A percentile compares a stretch with the other conserved stretches of the same genome.
These are phyloP conservation scores for Disparrhopalites patrizii DNA, from an alignment of 2,888 invertebrate species.

Conservation along the genomic window DNA sequence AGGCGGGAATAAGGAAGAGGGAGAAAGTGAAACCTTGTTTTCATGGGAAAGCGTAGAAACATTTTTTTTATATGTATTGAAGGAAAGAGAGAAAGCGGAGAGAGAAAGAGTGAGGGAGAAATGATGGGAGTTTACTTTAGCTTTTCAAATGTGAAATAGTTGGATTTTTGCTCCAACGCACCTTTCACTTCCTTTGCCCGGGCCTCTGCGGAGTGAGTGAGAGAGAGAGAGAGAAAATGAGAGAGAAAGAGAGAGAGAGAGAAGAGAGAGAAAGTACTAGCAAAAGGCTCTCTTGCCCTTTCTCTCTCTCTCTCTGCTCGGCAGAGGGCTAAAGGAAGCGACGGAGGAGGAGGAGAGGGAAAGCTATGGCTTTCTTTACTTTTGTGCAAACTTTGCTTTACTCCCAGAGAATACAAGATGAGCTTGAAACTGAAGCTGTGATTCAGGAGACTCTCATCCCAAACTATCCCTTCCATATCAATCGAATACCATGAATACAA, in stretches of 20 bases:
- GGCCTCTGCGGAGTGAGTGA: neutral
- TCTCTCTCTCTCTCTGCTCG: neutral
- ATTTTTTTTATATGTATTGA: too few species aligned
- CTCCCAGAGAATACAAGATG: constrained; percentile 36
- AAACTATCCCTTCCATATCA: constrained; percentile 30
- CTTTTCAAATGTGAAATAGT: constrained; percentile 26
- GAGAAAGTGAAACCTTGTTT: neutral
- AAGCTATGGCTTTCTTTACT: constrained; percentile 21
- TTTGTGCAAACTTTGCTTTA: constrained; percentile 38
- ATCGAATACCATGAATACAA: constrained; percentile 29
- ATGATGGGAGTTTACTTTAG: constrained; percentile 23
- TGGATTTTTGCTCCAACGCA: constrained; percentile 26
- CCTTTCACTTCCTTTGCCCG: constrained; percentile 18
- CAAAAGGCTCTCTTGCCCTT: neutral
- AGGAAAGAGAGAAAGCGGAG: neutral
- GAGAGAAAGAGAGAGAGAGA: neutral
- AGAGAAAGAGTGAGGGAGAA: constrained; percentile 12
- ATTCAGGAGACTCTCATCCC: constrained; percentile 27
- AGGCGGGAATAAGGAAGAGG: too few species aligned
- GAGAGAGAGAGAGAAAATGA: neutral
- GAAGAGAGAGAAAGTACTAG: neutral
- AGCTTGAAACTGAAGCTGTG: constrained; percentile 27
- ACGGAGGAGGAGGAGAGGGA: neutral
- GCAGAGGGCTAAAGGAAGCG: constrained; percentile 5
- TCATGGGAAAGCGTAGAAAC: too few species aligned